Evolutionary conservation across 1,140 invertebrate species (phyloP).

Genomic region (Ephestia elutella): DNA sequence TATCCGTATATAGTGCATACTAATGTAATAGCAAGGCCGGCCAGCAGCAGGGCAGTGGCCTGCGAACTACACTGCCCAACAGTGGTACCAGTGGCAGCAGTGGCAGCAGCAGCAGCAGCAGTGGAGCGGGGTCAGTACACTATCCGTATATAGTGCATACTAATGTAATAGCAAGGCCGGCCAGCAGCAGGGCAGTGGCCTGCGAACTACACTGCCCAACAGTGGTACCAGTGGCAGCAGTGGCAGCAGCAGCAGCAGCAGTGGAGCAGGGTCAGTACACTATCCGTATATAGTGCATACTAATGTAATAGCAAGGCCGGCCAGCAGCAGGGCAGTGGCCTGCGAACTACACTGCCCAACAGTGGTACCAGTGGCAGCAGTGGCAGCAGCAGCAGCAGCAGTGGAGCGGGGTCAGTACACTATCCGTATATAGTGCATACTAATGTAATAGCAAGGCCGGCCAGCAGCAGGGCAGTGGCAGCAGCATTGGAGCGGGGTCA

Average conservation of each 20-base stretch:
- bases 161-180: background rate
- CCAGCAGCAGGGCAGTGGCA: constrained; percentile 37
- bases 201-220: constrained; percentile 51
- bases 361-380: constrained; percentile 69
- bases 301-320: background rate
- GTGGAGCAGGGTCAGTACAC: constrained; percentile 48
- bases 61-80: constrained; percentile 51
- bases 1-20: constrained; percentile 5
- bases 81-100: constrained; percentile 69
- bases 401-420: constrained; percentile 48
- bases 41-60: constrained; percentile 33
- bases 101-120: constrained; percentile 57
- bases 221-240: constrained; percentile 69
- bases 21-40: background rate
- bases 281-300: constrained; percentile 5
- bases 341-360: constrained; percentile 51
- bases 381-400: constrained; percentile 57
- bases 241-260: constrained; percentile 57
- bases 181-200: constrained; percentile 33
- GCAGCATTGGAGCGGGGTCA: constrained; percentile 52
- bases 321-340: constrained; percentile 33
- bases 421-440: constrained; percentile 5
- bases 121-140: constrained; percentile 48
- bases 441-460: background rate
- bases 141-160: constrained; percentile 5